phyloP scores from a whole-genome alignment of 2,797 vertebrate species.

The Eulemur mongoz region DNA sequence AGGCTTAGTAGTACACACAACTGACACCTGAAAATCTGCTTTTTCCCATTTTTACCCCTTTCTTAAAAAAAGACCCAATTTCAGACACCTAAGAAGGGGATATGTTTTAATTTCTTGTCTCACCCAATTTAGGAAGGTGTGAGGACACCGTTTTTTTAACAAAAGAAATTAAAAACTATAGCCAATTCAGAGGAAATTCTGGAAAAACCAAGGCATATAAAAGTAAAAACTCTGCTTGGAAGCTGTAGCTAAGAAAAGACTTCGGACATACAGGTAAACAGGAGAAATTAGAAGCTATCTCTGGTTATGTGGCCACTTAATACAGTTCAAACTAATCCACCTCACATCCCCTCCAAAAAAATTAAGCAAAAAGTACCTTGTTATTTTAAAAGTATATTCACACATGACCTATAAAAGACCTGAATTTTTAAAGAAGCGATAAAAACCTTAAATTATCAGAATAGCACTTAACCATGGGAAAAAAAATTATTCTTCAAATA shows the following conservation, averaged over 20 bases:
- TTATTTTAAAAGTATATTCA: conserved; percentile 31
- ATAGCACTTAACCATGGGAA: not conserved
- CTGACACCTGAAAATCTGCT: not conserved
- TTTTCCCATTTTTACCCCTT: not conserved
- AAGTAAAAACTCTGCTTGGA: not conserved
- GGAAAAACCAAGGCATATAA: not conserved
- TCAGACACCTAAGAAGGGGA: not conserved
- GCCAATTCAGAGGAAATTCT: not conserved
- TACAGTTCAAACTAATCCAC: not conserved
- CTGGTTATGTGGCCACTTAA: not conserved
- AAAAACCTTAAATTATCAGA: not conserved
- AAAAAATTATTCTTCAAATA: not conserved
- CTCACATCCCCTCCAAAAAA: not conserved
- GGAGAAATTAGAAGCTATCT: not conserved
- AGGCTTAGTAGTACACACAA: not conserved
- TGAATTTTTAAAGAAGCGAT: not conserved
- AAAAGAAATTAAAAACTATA: not conserved
- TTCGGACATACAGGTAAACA: not conserved
- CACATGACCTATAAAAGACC: not conserved
- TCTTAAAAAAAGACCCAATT: not conserved
- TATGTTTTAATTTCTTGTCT: not conserved
- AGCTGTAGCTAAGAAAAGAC: not conserved
- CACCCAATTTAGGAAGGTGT: not conserved
- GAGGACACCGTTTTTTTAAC: not conserved
- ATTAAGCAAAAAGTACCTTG: not conserved